These are phyloP conservation scores for Amphimedon queenslandica DNA, from an alignment of 37 sponge, comb jelly and placozoan species.

Conservation along the genomic window DNA sequence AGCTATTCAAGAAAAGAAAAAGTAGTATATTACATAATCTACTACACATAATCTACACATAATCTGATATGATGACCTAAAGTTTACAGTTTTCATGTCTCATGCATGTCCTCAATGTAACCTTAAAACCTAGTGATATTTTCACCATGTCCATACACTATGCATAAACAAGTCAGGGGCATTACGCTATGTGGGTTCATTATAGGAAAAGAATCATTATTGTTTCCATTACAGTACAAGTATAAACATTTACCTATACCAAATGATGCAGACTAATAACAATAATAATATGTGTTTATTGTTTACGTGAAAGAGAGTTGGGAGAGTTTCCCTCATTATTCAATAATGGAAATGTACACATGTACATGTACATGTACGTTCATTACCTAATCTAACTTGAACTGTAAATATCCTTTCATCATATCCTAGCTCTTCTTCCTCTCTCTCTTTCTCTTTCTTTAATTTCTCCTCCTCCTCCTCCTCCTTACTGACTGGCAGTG, in stretches of 20 bases:
- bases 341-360: too few relatives aligned
- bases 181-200: too few relatives aligned
- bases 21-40: background rate
- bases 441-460: background rate
- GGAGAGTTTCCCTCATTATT: too few relatives aligned
- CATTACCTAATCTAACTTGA: slow-evolving; percentile 1
- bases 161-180: background rate
- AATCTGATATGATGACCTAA: too few relatives aligned
- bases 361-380: background rate
- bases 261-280: too few relatives aligned
- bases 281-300: too few relatives aligned
- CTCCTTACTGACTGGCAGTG: background rate
- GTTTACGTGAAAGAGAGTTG: too few relatives aligned
- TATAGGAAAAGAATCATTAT: too few relatives aligned
- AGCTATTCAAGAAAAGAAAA: background rate
- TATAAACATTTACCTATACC: background rate
- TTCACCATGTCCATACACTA: background rate
- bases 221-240: too few relatives aligned
- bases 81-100: too few relatives aligned
- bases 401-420: slow-evolving; percentile 12
- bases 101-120: background rate
- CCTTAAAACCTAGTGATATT: background rate
- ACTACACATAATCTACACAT: background rate
- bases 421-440: too few relatives aligned
- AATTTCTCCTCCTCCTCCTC: background rate